phyloP scores from a whole-genome alignment of 2,888 invertebrate species.

The Meiosimyza decipiens region DNA sequence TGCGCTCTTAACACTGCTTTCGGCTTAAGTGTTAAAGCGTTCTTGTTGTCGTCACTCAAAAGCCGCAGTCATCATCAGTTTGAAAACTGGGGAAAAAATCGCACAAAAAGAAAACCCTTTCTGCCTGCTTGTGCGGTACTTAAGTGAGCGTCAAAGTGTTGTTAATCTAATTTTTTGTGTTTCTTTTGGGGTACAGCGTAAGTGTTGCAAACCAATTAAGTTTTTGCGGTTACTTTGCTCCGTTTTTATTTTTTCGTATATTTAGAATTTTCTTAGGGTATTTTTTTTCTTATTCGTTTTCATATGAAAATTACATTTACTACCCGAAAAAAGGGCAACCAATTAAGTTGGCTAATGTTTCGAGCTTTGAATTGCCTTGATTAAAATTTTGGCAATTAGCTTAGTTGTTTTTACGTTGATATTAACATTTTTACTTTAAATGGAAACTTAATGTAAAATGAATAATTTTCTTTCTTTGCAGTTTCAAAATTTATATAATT shows the following conservation, averaged over 20 bases:
- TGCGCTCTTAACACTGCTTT: too few relatives aligned
- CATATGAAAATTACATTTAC: neutral
- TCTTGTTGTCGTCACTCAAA: too few relatives aligned
- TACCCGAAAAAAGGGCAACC: neutral
- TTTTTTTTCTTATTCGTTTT: too few relatives aligned
- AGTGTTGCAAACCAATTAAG: constrained; percentile 13
- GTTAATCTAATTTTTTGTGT: constrained; percentile 17
- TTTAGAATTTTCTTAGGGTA: neutral
- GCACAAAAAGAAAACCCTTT: constrained; percentile 7
- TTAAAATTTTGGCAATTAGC: neutral
- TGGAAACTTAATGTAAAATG: neutral
- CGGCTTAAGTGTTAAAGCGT: too few relatives aligned
- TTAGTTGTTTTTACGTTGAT: neutral
- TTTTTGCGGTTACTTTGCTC: neutral
- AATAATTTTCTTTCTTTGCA: neutral
- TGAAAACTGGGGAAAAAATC: neutral
- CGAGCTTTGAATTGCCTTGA: neutral
- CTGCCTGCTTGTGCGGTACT: constrained; percentile 1
- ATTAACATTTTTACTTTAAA: constrained; percentile 4
- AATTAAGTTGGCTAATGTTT: constrained; percentile 4
- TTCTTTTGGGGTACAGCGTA: too few relatives aligned
- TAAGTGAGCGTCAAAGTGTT: constrained; percentile 21
- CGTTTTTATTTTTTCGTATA: neutral
- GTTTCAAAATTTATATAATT: neutral
- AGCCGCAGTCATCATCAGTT: too few relatives aligned